phyloP scores from a whole-genome alignment of 2,888 invertebrate genomes.

The Cosmia trapezina region DNA sequence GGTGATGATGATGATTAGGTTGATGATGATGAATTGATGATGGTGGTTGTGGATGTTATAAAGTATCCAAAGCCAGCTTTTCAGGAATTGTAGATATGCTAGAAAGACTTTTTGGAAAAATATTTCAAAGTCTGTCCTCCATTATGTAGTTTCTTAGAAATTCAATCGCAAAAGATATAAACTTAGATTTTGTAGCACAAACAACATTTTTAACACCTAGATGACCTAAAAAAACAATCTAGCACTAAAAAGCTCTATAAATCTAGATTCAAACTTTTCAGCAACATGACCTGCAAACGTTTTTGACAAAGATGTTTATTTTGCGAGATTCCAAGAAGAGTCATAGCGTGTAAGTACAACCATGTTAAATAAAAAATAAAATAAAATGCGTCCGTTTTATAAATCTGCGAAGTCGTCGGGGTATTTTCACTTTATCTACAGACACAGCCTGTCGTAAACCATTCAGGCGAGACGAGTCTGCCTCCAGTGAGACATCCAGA shows the following conservation, averaged over 20 bases:
- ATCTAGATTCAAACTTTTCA: slow-evolving; percentile 37
- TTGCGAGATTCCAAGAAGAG: slow-evolving; percentile 26
- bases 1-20: too few species aligned
- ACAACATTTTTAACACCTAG: neutral
- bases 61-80: neutral
- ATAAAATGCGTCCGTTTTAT: slow-evolving; percentile 28
- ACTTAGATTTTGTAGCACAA: slow-evolving; percentile 26
- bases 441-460: slow-evolving; percentile 54
- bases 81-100: neutral
- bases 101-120: too few species aligned
- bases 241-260: slow-evolving; percentile 24
- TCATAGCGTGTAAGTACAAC: neutral
- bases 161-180: neutral
- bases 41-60: too few species aligned
- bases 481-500: slow-evolving; percentile 33
- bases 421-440: slow-evolving; percentile 63
- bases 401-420: slow-evolving; percentile 40
- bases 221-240: slow-evolving; percentile 7
- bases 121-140: neutral
- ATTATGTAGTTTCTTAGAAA: neutral
- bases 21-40: too few species aligned
- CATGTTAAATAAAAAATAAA: neutral
- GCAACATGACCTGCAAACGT: slow-evolving; percentile 32
- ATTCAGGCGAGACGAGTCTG: slow-evolving; percentile 50
- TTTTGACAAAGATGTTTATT: slow-evolving; percentile 18